phyloP scores from a whole-genome alignment of 2,113 vertebrate species.

The Tachysurus fulvidraco region DNA sequence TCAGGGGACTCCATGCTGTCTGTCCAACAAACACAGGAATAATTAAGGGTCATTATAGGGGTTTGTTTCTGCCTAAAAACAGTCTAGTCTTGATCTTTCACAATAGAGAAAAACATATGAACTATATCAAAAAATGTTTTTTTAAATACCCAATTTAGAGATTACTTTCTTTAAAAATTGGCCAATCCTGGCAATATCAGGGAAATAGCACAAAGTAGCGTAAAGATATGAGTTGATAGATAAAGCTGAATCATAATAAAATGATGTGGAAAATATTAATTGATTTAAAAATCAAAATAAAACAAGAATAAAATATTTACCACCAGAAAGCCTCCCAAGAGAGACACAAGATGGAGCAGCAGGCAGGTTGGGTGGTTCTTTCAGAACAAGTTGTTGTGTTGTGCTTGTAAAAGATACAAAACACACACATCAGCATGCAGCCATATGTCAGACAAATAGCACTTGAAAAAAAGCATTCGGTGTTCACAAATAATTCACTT shows the following conservation, averaged over 20 bases:
- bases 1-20: slow-evolving; percentile 74
- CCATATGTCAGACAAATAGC: not conserved
- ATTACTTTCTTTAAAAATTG: not conserved
- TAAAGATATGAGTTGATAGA: not conserved
- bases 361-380: not conserved
- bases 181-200: not conserved
- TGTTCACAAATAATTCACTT: not conserved
- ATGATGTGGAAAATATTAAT: not conserved
- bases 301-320: not conserved
- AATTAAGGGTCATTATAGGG: not conserved
- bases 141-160: not conserved
- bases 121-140: not conserved
- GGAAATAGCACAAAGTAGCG: not conserved
- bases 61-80: not conserved
- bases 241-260: not conserved
- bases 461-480: not conserved
- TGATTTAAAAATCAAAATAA: not conserved
- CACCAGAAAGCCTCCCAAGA: not conserved
- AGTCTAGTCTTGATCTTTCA: not conserved
- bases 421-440: not conserved
- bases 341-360: slow-evolving; percentile 27
- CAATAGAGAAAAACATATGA: not conserved
- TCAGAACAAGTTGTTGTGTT: slow-evolving; percentile 1
- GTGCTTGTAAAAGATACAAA: slow-evolving; percentile 47
- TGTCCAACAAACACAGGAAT: slow-evolving; percentile 35